Conservation (phyloP, 92 coral and sea anemone species). For the Epizoanthus ramosus region DNA sequence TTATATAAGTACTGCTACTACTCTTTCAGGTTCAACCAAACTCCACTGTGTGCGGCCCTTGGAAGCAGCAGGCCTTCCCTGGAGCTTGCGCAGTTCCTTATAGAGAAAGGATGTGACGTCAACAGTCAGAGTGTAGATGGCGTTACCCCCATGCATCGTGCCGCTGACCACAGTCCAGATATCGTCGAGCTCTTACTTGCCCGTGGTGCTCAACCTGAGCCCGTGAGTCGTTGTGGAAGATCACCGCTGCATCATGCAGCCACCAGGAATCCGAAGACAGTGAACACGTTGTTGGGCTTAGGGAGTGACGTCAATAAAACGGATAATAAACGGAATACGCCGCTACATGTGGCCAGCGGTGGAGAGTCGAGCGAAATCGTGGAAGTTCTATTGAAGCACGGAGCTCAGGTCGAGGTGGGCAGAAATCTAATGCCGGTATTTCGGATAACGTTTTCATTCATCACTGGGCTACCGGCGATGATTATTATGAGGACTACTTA, state of each 20-base stretch:
- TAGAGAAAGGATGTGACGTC: conserved; percentile 7
- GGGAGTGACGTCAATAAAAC: conserved; percentile 17
- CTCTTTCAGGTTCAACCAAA: conserved; percentile 7
- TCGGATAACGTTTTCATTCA: no score
- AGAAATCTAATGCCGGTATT: no score
- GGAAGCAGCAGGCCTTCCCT: conserved; percentile 8
- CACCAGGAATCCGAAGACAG: neutral
- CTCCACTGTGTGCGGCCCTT: conserved; percentile 12
- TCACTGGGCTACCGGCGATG: no score
- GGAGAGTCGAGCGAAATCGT: neutral
- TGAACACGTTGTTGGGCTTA: neutral
- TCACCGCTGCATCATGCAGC: conserved; percentile 39
- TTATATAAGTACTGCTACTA: no score
- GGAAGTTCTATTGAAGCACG: neutral
- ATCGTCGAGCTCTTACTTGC: conserved; percentile 11
- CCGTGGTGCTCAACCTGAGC: conserved; percentile 12
- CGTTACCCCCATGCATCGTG: conserved; percentile 13
- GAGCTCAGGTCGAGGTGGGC: conserved; percentile 26
- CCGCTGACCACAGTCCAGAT: conserved; percentile 22
- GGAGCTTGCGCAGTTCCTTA: conserved; percentile 26
- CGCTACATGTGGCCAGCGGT: conserved; percentile 23
- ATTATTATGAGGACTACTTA: no score
- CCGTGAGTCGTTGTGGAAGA: conserved; percentile 27
- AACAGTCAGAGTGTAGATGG: conserved; percentile 13
- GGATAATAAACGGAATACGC: conserved; percentile 22